Base-by-base conservation (phyloP, 2,113 vertebrate genomes). In the cattle (Bos taurus) region DNA sequence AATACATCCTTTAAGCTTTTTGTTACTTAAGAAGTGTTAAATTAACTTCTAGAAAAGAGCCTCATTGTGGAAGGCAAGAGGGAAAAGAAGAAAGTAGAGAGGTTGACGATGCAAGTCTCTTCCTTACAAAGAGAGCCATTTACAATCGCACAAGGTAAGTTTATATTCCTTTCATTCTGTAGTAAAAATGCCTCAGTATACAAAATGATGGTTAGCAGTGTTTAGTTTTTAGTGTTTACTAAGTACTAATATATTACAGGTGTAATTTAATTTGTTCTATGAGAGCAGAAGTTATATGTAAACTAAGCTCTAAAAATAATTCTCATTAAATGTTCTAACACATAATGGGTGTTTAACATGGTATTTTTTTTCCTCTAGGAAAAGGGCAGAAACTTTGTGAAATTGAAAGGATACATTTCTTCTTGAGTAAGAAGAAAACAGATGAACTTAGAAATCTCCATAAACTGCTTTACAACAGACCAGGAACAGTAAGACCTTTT, bases 11-110 rank as follows among this genome's bases (percentile, higher is more conserved):
- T 93, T 94, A 74, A 97, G 43, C 13, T n/a, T 95, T 86, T 94
- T 97, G 14, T n/a, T 80, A 25, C 90, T 90, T 1, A 97, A 93
- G 52, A 97, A 92, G 88, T 95, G 82, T 81, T 82, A 88, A 90
- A 93, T 7, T 94, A 40, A 98, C 93, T 99, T 99, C 71, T 98
- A 99, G 99, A 99, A 98, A 99, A 99, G 96, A 99, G 99, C 91
- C 99, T 99, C 33, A 99, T 99, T 11, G 95, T 99, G 46, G 99
- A 99, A 98, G 99, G 99, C n/a, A 99, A 99, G 96, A 99, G 99
- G 59, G 98, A 99, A 30, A 99, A 99, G 98, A 99, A 99, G 96
- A 99, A 99, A 1, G 99, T 99, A 25, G 99, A 99, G 96, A 98
- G 99, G 81, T 98, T 99, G 59, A 99, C 99, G 19, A 99, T 99